phyloP scores from a whole-genome alignment of 2,113 vertebrate species.

The Agapornis roseicollis region DNA sequence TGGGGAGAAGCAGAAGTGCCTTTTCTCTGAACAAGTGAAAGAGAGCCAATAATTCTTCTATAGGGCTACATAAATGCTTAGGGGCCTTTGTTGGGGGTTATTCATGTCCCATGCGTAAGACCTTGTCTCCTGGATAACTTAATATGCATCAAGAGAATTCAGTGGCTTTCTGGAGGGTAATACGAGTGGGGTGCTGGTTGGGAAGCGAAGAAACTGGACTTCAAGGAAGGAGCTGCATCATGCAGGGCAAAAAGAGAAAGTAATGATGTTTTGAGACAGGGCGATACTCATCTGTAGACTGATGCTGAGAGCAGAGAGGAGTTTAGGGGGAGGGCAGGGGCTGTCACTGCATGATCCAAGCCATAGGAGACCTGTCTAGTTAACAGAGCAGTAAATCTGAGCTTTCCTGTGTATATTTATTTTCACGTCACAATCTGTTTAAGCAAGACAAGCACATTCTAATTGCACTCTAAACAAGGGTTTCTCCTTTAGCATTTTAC shows the following conservation, averaged over 20 bases:
- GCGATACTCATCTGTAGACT: background rate
- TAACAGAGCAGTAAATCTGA: slow-evolving; percentile 58
- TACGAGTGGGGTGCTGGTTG: background rate
- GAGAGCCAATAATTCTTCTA: background rate
- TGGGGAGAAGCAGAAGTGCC: background rate
- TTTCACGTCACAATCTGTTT: slow-evolving; percentile 75
- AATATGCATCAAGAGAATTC: background rate
- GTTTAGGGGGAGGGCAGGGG: background rate
- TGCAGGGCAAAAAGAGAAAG: background rate
- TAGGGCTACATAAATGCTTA: background rate
- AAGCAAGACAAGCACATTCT: slow-evolving; percentile 77
- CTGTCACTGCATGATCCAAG: slow-evolving; percentile 58
- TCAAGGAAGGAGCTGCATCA: background rate
- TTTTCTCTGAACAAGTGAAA: background rate
- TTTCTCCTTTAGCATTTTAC: slow-evolving; percentile 59
- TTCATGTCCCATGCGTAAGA: background rate
- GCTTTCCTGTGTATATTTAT: slow-evolving; percentile 73
- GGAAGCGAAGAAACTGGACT: background rate
- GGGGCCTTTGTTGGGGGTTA: background rate
- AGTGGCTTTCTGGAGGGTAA: background rate
- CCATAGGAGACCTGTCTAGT: slow-evolving; percentile 73
- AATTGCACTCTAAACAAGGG: slow-evolving; percentile 74
- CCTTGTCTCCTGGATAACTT: background rate
- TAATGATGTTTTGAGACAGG: background rate
- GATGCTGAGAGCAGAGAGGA: background rate